These are phyloP conservation scores for Scaptomyza tumidula DNA, from an alignment of 2,888 invertebrate species.

Conservation along the genomic window DNA sequence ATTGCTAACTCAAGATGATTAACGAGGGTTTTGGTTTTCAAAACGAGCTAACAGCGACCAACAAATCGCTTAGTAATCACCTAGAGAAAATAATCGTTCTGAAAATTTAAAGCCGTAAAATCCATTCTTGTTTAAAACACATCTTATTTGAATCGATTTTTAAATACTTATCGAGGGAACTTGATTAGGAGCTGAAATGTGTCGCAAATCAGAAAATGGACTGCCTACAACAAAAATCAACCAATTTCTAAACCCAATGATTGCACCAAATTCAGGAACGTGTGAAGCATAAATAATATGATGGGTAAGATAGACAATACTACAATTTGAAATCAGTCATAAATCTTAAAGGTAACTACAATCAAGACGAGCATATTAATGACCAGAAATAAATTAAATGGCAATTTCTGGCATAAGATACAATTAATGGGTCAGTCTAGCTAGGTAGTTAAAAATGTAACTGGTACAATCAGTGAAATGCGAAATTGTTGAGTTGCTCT, in stretches of 20 bases:
- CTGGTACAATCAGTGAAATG: constrained; percentile 56
- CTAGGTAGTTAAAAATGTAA: constrained; percentile 54
- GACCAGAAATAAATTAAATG: constrained; percentile 9
- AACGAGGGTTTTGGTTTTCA: too few relatives aligned
- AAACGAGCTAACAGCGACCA: too few relatives aligned
- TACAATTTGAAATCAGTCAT: constrained; percentile 62
- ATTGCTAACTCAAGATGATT: too few relatives aligned
- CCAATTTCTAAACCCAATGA: constrained; percentile 51
- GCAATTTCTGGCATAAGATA: constrained; percentile 30
- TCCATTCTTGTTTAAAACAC: too few relatives aligned
- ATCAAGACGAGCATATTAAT: constrained; percentile 66
- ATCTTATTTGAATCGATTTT: too few relatives aligned
- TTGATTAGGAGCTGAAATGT: too few relatives aligned
- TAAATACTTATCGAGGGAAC: too few relatives aligned
- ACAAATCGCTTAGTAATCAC: too few relatives aligned
- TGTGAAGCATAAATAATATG: constrained; percentile 46
- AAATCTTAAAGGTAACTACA: constrained; percentile 54
- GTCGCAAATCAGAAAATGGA: too few relatives aligned
- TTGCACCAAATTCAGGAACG: constrained; percentile 71
- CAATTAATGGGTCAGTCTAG: constrained; percentile 35
- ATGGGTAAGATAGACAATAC: constrained; percentile 30
- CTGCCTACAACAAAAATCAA: constrained; percentile 8
- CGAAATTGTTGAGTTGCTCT: constrained; percentile 51
- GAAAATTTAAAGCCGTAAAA: too few relatives aligned
- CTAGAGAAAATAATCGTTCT: too few relatives aligned